Evolutionary conservation across 2,888 invertebrate genomes (phyloP).

Genomic region (Leptinotarsa tumamoca): DNA sequence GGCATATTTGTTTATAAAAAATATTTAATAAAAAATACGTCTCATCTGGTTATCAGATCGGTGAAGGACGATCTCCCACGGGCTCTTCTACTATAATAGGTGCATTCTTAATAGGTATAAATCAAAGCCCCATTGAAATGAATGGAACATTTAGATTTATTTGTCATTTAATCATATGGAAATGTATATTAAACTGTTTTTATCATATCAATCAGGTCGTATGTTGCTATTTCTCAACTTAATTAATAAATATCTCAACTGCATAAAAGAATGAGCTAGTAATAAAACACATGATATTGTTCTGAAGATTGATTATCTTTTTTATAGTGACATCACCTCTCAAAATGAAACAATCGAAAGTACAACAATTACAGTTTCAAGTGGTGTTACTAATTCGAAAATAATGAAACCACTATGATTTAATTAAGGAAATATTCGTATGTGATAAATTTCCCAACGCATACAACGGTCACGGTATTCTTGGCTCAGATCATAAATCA

Average conservation of each 20-base stretch:
- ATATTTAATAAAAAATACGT: too few species aligned
- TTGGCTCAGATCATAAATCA: not conserved
- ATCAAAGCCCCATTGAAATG: conserved; percentile 19
- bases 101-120: not conserved
- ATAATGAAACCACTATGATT: not conserved
- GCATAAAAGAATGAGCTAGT: not conserved
- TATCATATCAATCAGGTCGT: conserved; percentile 36
- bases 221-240: conserved; percentile 19
- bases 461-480: not conserved
- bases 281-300: not conserved
- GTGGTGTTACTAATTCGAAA: conserved; percentile 17
- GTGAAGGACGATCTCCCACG: too few species aligned
- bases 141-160: conserved; percentile 40
- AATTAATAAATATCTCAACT: conserved; percentile 20
- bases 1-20: too few species aligned
- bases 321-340: conserved; percentile 24
- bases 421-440: conserved; percentile 3
- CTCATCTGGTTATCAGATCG: too few species aligned
- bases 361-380: conserved; percentile 8
- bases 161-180: conserved; percentile 56
- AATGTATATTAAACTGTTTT: conserved; percentile 40
- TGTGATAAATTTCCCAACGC: not conserved
- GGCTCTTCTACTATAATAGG: too few species aligned
- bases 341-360: conserved; percentile 17
- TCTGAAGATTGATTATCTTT: conserved; percentile 16